Evolutionary conservation across 1,140 invertebrate species (phyloP), one percentile per base, ranked within the genome.

Genomic region (Trichonephila clavata): DNA sequence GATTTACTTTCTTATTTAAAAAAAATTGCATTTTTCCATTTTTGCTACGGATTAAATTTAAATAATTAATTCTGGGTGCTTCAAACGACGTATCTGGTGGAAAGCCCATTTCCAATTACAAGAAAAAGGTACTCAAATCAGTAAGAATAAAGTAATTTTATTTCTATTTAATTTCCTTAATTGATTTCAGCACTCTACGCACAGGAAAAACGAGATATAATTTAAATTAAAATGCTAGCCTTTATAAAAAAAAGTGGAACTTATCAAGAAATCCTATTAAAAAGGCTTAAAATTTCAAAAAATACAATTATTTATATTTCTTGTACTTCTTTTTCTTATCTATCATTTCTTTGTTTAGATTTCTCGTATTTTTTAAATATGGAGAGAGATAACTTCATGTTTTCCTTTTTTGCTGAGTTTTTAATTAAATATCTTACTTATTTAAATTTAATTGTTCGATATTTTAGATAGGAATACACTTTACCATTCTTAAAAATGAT

Each of bases 111-210:
- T 77, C 71, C 32, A 39, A 77, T 77, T 77, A 77, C 27, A 32
- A 18, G 27, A 7, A 77, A 77, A 77, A 77, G 32, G 2, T 39
- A 32, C 18, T 32, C 7, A 2, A 32, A 0, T 32, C 27, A 32
- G 71, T 4, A 2, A 7, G 27, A 77, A 77, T 77, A 39, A 77
- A 16, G 0, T 27, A 32, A 39, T 77, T 32, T 39, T 77, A 77
- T 77, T 77, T 77, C 18, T 13, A 77, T 77, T 77, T 77, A 77
- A 77, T 77, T 39, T 77, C 71, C 14, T 27, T 39, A 77, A 77
- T 77, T 77, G 71, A 77, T 77, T 77, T 77, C 13, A 77, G 71
- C 71, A 13, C 71, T 32, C 7, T 5, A 6, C 6, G 71, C 32
- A 39, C 10, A 16, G 27, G 1, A 77, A 39, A 77, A 32, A 39